Evolutionary conservation across 2,888 invertebrate genomes (phyloP).

Genomic region (Cephalotes varians): DNA sequence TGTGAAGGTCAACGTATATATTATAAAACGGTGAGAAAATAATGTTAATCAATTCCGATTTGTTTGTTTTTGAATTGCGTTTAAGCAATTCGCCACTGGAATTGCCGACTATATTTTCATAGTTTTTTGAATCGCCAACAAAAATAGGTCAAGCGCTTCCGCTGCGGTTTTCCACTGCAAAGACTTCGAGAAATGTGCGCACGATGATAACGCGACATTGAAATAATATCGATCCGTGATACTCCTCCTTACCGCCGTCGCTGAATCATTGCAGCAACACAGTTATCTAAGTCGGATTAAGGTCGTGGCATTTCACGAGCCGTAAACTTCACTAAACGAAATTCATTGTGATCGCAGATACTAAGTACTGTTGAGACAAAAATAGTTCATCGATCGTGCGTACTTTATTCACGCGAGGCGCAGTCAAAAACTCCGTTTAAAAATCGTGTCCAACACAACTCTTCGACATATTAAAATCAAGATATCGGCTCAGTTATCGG

Average conservation of each 20-base stretch:
- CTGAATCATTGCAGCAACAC: conserved; percentile 45
- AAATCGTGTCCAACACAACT: background rate
- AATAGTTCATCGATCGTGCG: conserved; percentile 76
- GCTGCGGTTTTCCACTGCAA: background rate
- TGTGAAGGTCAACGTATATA: conserved; percentile 8
- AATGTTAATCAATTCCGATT: conserved; percentile 5
- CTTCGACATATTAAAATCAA: background rate
- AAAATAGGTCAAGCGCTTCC: background rate
- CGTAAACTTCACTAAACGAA: conserved; percentile 69
- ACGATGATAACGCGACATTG: conserved; percentile 22
- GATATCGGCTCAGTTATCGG: background rate
- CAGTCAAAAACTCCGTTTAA: conserved; percentile 42
- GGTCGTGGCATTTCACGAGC: conserved; percentile 65
- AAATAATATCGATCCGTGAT: conserved; percentile 46
- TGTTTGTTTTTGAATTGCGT: background rate
- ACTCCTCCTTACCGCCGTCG: background rate
- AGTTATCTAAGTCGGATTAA: conserved; percentile 57
- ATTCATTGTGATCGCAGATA: conserved; percentile 67
- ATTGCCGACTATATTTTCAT: background rate
- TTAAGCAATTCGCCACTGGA: background rate
- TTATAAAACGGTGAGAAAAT: background rate
- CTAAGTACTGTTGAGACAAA: conserved; percentile 61
- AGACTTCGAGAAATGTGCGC: conserved; percentile 11
- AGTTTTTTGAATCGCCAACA: background rate
- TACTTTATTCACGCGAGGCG: conserved; percentile 65